phyloP scores from a whole-genome alignment of 2,113 vertebrate genomes.

The Typhlomys cinereus region DNA sequence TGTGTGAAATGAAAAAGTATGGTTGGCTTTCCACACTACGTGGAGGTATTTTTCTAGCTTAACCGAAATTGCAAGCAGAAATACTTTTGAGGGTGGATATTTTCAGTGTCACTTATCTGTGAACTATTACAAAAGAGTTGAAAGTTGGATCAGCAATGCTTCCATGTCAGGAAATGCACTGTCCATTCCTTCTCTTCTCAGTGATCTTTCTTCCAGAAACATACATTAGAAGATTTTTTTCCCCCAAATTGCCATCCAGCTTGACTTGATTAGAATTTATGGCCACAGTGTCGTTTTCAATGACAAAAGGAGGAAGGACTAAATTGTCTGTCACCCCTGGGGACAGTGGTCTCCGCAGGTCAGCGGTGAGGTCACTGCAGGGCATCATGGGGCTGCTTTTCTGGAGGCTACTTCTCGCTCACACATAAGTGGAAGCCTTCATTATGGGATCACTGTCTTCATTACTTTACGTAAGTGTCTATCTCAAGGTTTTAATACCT shows the following conservation, averaged over 20 bases:
- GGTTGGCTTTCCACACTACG: background rate
- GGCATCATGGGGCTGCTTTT: constrained; percentile 64
- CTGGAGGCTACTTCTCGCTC: background rate
- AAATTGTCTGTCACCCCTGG: constrained; percentile 83
- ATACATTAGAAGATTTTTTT: background rate
- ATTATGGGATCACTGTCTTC: constrained; percentile 61
- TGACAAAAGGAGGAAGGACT: constrained; percentile 78
- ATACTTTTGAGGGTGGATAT: background rate
- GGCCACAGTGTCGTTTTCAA: constrained; percentile 68
- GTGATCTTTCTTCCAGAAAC: constrained; percentile 65
- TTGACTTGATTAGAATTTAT: constrained; percentile 82
- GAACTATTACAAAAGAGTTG: constrained; percentile 28
- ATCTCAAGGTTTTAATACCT: constrained; percentile 61
- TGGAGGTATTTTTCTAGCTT: background rate
- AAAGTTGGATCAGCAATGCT: constrained; percentile 56
- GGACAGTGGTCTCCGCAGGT: constrained; percentile 80
- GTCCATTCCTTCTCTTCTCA: constrained; percentile 26
- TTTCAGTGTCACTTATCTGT: constrained; percentile 5
- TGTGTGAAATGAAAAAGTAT: constrained; percentile 11
- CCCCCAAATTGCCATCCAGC: constrained; percentile 51
- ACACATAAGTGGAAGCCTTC: constrained; percentile 35
- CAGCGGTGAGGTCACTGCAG: constrained; percentile 76
- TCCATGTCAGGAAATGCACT: constrained; percentile 12
- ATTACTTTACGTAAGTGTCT: constrained; percentile 69
- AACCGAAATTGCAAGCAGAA: constrained; percentile 29